phyloP scores from a whole-genome alignment of 2,113 vertebrate species.

The Hippocampus guttulatus region DNA sequence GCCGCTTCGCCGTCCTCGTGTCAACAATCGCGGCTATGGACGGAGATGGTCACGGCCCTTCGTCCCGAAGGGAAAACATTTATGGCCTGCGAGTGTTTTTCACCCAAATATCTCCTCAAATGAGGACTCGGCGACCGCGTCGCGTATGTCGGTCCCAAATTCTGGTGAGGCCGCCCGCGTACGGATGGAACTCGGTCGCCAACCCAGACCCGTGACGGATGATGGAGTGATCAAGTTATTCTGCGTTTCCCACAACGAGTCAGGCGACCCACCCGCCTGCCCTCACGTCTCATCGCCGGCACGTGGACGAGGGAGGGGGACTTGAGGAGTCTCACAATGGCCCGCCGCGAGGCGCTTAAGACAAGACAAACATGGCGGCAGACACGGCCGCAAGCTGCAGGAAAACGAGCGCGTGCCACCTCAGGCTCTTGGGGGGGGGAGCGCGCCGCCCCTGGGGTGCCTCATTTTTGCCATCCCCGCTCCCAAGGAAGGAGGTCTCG shows the following conservation, averaged over 20 bases:
- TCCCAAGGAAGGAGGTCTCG: constrained; percentile 31
- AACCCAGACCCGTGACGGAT: not conserved
- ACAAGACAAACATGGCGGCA: constrained; percentile 31
- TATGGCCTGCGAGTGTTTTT: no score
- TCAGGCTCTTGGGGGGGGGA: constrained; percentile 47
- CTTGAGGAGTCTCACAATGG: constrained; percentile 55
- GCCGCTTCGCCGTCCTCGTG: no score
- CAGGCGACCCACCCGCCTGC: not conserved
- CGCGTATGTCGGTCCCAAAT: no score
- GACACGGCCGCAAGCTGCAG: constrained; percentile 60
- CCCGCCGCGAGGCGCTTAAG: constrained; percentile 40
- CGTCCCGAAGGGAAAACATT: no score
- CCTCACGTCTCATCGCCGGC: constrained; percentile 35
- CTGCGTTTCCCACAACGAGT: not conserved
- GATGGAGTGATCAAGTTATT: not conserved
- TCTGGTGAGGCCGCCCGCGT: not conserved
- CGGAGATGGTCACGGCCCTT: no score
- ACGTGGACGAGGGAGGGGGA: constrained; percentile 33
- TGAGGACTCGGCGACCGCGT: no score
- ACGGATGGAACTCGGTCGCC: not conserved
- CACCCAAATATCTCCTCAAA: no score
- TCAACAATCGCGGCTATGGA: no score
- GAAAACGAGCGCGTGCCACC: constrained; percentile 62
- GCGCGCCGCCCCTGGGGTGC: constrained; percentile 9
- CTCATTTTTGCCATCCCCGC: constrained; percentile 64